These are phyloP conservation scores for Neodon shergylaensis DNA, from an alignment of 2,113 vertebrate species.

Conservation along the genomic window DNA sequence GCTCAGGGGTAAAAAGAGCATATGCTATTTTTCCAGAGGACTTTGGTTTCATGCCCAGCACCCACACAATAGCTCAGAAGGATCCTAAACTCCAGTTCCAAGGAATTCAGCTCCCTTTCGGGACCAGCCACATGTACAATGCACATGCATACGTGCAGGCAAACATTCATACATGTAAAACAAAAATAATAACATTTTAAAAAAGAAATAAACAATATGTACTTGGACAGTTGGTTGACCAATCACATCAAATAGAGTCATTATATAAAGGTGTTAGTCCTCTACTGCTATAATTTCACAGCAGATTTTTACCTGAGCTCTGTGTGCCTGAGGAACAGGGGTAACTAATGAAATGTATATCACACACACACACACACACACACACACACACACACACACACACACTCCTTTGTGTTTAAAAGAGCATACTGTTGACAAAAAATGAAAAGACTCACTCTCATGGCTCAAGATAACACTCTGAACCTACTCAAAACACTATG, in stretches of 20 bases:
- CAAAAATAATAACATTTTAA: not conserved
- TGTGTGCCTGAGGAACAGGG: not conserved
- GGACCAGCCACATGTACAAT: not conserved
- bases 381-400: not conserved
- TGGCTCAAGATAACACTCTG: not conserved
- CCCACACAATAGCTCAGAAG: not conserved
- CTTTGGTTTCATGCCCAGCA: not conserved
- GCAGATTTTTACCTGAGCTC: not conserved
- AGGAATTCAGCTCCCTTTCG: not conserved
- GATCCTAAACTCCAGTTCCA: not conserved
- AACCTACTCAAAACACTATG: not conserved
- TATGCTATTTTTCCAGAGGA: too few species aligned
- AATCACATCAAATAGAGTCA: not conserved
- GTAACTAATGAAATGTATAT: not conserved
- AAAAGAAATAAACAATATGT: not conserved
- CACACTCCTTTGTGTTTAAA: not conserved
- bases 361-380: not conserved
- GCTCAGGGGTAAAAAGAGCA: not conserved
- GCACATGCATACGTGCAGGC: not conserved
- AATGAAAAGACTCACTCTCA: not conserved
- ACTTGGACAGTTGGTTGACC: not conserved
- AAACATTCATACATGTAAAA: not conserved
- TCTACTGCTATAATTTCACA: not conserved
- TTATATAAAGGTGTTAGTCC: not conserved
- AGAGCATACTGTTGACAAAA: not conserved